These are phyloP conservation scores for Todiramphus chloris DNA, from an alignment of 2,113 vertebrate species.

Conservation along the genomic window DNA sequence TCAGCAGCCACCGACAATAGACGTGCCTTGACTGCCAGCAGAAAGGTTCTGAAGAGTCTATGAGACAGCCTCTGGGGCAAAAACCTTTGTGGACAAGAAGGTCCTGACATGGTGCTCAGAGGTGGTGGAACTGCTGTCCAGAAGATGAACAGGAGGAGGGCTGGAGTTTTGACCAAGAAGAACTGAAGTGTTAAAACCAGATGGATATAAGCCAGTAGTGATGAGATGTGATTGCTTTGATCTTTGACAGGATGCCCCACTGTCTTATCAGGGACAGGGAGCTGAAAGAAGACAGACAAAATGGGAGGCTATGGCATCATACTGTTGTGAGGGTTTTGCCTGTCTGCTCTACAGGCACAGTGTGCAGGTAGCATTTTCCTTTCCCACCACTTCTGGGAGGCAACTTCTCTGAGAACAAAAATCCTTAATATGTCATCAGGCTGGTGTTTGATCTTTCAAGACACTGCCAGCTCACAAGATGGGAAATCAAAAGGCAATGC, in stretches of 20 bases:
- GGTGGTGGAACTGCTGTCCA: background rate
- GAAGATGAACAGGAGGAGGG: background rate
- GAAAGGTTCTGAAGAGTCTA: background rate
- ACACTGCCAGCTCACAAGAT: background rate
- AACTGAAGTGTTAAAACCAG: slow-evolving; percentile 1
- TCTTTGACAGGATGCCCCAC: background rate
- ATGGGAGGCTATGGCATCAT: background rate
- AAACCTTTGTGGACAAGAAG: background rate
- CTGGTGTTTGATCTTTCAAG: slow-evolving; percentile 7
- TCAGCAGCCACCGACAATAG: background rate
- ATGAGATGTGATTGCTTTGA: background rate
- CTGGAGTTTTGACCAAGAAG: background rate
- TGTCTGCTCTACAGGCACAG: background rate
- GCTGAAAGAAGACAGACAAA: background rate
- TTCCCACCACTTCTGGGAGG: background rate
- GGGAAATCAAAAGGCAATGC: background rate
- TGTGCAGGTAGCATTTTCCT: background rate
- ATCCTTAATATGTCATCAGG: background rate
- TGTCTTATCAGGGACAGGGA: background rate
- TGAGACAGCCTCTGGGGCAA: background rate
- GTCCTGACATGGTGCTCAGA: background rate
- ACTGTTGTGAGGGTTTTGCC: background rate
- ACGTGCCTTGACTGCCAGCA: background rate
- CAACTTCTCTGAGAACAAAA: background rate
- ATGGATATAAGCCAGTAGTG: background rate